Conservation (phyloP, 2,113 vertebrate genomes). For the Tamias sibiricus region DNA sequence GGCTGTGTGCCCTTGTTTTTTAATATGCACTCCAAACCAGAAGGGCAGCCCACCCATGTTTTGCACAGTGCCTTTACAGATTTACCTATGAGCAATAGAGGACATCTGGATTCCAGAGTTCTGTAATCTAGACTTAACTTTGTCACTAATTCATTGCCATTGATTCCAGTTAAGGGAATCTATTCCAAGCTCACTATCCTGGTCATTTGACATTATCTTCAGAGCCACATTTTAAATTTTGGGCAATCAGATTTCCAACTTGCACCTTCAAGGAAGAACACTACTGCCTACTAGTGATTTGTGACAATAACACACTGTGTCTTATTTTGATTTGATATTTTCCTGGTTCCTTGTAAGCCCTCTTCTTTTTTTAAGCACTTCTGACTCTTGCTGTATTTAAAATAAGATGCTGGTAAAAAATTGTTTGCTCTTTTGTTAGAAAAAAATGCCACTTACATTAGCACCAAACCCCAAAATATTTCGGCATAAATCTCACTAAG, state of each 20-base stretch:
- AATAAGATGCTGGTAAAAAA: no score
- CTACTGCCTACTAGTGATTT: constrained; percentile 41
- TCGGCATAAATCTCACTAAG: not conserved
- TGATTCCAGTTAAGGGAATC: not conserved
- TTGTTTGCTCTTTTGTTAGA: no score
- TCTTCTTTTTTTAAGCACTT: not conserved
- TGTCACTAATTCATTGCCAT: not conserved
- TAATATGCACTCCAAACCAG: no score
- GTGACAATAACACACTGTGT: constrained; percentile 28
- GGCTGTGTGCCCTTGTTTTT: no score
- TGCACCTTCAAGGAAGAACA: constrained; percentile 70
- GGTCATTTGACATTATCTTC: not conserved
- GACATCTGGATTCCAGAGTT: not conserved
- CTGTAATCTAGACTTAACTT: not conserved
- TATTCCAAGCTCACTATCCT: not conserved
- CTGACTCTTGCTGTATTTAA: no score
- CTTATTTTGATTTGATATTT: not conserved
- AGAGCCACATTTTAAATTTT: not conserved
- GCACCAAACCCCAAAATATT: not conserved
- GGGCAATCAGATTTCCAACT: constrained; percentile 12
- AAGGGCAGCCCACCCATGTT: no score
- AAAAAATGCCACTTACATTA: not conserved
- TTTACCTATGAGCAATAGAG: not conserved
- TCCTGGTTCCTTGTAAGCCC: not conserved
- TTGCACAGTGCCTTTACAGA: no score